phyloP scores from a whole-genome alignment of 2,113 vertebrate genomes.

The Peucedramus taeniatus region DNA sequence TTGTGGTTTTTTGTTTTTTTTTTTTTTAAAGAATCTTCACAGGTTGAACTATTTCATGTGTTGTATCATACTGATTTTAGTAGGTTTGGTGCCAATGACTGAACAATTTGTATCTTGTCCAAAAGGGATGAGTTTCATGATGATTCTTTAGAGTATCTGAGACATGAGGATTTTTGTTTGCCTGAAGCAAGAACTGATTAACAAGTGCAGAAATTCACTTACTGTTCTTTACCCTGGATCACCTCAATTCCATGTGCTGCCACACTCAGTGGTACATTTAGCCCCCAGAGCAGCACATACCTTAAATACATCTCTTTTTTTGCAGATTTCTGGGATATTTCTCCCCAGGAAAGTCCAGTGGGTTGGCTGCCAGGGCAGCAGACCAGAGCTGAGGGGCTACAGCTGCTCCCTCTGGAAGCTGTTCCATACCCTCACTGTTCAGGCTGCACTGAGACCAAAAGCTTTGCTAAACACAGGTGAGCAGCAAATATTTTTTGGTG shows the following conservation, averaged over 20 bases:
- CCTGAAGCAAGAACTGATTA: background rate
- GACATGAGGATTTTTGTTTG: background rate
- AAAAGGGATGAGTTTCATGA: background rate
- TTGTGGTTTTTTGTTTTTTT: too few species aligned
- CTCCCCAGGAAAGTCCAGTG: constrained; percentile 79
- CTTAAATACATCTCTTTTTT: background rate
- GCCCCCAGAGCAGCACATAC: background rate
- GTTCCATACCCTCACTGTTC: constrained; percentile 86
- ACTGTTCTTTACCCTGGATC: background rate
- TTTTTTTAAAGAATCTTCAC: too few species aligned
- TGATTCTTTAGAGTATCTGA: background rate
- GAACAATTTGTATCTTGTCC: background rate
- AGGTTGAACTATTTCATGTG: background rate
- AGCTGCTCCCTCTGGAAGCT: constrained; percentile 92
- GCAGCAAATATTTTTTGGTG: background rate
- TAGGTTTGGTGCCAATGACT: background rate
- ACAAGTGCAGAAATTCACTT: background rate
- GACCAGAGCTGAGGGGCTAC: constrained; percentile 84
- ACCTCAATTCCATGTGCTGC: background rate
- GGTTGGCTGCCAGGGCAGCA: constrained; percentile 92
- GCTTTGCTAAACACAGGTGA: constrained; percentile 84
- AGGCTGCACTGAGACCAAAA: constrained; percentile 73
- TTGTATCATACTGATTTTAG: background rate
- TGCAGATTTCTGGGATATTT: constrained; percentile 89
- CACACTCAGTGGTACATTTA: background rate